phyloP scores from a whole-genome alignment of 2,888 invertebrate species.

The Eulithis prunata region DNA sequence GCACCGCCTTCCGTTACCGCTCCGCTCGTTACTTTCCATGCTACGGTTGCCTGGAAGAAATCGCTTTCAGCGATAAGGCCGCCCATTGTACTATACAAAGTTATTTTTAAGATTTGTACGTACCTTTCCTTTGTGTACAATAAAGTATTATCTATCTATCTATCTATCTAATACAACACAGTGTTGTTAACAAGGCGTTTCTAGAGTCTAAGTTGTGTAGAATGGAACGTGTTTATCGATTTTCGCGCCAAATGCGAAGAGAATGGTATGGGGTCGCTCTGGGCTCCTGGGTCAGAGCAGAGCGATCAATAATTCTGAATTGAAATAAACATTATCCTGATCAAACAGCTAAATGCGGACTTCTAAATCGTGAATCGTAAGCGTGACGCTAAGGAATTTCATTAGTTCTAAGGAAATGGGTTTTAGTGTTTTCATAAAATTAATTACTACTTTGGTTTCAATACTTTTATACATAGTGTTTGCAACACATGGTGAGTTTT shows the following conservation, averaged over 20 bases:
- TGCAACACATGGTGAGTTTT: slow-evolving; percentile 24
- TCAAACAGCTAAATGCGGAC: slow-evolving; percentile 23
- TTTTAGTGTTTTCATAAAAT: slow-evolving; percentile 27
- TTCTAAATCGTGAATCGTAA: slow-evolving; percentile 3
- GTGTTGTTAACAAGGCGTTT: slow-evolving; percentile 22
- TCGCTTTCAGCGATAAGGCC: too few species aligned
- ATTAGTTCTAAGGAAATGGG: slow-evolving; percentile 27
- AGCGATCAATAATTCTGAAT: slow-evolving; percentile 29
- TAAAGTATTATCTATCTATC: too few species aligned
- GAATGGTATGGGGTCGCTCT: slow-evolving; percentile 43
- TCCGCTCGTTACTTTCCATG: too few species aligned
- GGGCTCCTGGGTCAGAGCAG: slow-evolving; percentile 24
- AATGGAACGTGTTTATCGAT: slow-evolving; percentile 59
- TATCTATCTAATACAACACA: too few species aligned
- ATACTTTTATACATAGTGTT: slow-evolving; percentile 22
- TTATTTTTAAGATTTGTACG: too few species aligned
- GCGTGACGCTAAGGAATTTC: slow-evolving; percentile 6
- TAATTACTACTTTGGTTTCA: slow-evolving; percentile 22
- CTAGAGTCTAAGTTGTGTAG: slow-evolving; percentile 21
- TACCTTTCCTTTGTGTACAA: too few species aligned
- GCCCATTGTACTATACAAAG: too few species aligned
- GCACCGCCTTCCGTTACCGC: too few species aligned
- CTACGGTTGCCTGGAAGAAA: too few species aligned
- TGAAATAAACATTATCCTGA: slow-evolving; percentile 32
- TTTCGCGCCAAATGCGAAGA: slow-evolving; percentile 51